Evolutionary conservation across 2,113 vertebrate genomes (phyloP).

Genomic region (Antennarius striatus): DNA sequence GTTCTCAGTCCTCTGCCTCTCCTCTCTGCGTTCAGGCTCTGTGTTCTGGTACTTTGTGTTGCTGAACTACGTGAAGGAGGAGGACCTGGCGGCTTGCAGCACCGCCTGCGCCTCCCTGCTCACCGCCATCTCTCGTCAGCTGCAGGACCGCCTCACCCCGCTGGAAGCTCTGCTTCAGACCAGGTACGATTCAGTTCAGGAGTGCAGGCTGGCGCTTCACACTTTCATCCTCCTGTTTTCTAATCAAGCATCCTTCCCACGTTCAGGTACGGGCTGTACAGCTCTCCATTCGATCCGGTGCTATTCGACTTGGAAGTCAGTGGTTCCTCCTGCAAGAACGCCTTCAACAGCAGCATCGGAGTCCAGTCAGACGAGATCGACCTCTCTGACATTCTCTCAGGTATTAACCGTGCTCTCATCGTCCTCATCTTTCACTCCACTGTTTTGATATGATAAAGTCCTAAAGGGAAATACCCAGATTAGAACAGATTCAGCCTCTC

Average conservation of each 20-base stretch:
- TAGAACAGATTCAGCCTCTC: too few species aligned
- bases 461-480: too few species aligned
- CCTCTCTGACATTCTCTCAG: slow-evolving; percentile 98
- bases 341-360: slow-evolving; percentile 92
- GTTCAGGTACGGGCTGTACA: slow-evolving; percentile 95
- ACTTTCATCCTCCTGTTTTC: too few species aligned
- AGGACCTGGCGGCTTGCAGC: slow-evolving; percentile 94
- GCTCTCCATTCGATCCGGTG: slow-evolving; percentile 97
- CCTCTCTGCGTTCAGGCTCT: slow-evolving; percentile 81
- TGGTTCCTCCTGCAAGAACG: slow-evolving; percentile 97
- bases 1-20: neutral
- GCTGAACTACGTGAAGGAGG: slow-evolving; percentile 98
- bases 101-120: slow-evolving; percentile 92
- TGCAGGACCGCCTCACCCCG: slow-evolving; percentile 95
- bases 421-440: neutral
- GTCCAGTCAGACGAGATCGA: slow-evolving; percentile 98
- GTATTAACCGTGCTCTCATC: slow-evolving; percentile 61
- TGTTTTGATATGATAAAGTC: too few species aligned
- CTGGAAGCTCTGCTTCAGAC: slow-evolving; percentile 96
- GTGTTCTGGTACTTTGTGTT: slow-evolving; percentile 99
- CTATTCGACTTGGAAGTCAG: slow-evolving; percentile 98
- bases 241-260: too few species aligned
- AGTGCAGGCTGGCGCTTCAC: neutral
- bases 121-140: slow-evolving; percentile 91
- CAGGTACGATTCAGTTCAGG: slow-evolving; percentile 74